These are phyloP conservation scores for Glomeris maerens DNA, from an alignment of 1,140 invertebrate genomes.

Conservation along the genomic window DNA sequence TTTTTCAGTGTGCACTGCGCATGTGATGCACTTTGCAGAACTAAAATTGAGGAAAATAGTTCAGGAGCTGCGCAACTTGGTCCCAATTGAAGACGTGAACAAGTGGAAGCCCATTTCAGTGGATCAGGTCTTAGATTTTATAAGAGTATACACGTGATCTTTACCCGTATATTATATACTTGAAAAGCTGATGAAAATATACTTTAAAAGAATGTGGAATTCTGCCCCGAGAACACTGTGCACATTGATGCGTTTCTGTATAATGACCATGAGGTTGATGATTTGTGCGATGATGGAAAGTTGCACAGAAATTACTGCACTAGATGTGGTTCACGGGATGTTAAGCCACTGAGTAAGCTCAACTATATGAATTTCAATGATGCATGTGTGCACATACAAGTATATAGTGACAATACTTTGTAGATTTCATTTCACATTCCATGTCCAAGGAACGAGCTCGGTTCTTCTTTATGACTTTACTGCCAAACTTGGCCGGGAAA, in stretches of 20 bases:
- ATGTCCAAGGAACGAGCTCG: conserved; percentile 43
- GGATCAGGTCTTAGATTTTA: too few species aligned
- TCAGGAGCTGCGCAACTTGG: too few species aligned
- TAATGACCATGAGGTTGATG: conserved; percentile 45
- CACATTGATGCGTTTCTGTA: conserved; percentile 58
- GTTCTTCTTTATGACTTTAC: conserved; percentile 45
- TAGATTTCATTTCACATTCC: conserved; percentile 50
- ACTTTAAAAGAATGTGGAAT: background rate
- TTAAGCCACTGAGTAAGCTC: conserved; percentile 38
- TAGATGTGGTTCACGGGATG: conserved; percentile 46
- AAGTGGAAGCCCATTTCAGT: too few species aligned
- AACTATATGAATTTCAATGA: conserved; percentile 19
- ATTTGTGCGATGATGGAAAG: conserved; percentile 42
- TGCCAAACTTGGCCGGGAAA: conserved; percentile 44
- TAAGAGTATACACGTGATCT: too few species aligned
- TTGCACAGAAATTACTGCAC: conserved; percentile 46
- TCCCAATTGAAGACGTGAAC: too few species aligned
- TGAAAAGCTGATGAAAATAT: too few species aligned
- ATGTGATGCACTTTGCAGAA: too few species aligned
- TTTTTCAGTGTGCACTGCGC: too few species aligned
- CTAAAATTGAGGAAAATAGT: too few species aligned
- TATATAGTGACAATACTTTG: too few species aligned
- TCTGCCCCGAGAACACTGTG: conserved; percentile 30
- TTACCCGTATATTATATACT: too few species aligned
- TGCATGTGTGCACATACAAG: background rate